These are phyloP conservation scores for Strigamia crassipes DNA, from an alignment of 2,888 invertebrate species.

Conservation along the genomic window DNA sequence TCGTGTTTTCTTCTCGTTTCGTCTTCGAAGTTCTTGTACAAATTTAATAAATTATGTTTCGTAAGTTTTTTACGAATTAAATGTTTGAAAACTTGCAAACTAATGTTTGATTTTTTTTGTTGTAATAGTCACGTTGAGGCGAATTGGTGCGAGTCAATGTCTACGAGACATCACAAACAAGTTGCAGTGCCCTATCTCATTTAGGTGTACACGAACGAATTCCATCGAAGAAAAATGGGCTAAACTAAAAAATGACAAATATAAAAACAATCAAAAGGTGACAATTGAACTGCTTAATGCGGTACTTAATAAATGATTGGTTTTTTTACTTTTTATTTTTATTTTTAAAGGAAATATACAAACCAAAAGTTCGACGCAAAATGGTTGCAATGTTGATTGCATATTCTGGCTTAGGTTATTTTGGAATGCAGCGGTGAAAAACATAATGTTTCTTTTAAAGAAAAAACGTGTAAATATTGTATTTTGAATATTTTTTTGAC, in stretches of 20 bases:
- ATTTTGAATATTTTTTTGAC: neutral
- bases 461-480: neutral
- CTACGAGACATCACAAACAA: neutral
- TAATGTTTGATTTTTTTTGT: neutral
- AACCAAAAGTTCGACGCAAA: conserved; percentile 49
- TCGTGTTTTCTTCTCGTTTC: too few species aligned
- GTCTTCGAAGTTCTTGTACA: too few species aligned
- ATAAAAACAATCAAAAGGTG: too few species aligned
- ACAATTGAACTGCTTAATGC: too few species aligned
- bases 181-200: neutral
- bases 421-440: conserved; percentile 89
- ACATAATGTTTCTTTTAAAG: conserved; percentile 10
- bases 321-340: neutral
- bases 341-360: neutral
- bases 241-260: neutral
- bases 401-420: conserved; percentile 90
- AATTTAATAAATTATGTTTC: too few species aligned
- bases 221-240: neutral
- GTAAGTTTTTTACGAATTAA: too few species aligned
- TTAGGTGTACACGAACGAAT: neutral
- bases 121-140: neutral
- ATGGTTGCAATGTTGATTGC: conserved; percentile 85
- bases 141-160: neutral
- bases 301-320: neutral
- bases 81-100: neutral